Evolutionary conservation across 2,888 invertebrate species (phyloP), one percentile per base, ranked within the genome.

Genomic region (Megaustenia siamemsis): DNA sequence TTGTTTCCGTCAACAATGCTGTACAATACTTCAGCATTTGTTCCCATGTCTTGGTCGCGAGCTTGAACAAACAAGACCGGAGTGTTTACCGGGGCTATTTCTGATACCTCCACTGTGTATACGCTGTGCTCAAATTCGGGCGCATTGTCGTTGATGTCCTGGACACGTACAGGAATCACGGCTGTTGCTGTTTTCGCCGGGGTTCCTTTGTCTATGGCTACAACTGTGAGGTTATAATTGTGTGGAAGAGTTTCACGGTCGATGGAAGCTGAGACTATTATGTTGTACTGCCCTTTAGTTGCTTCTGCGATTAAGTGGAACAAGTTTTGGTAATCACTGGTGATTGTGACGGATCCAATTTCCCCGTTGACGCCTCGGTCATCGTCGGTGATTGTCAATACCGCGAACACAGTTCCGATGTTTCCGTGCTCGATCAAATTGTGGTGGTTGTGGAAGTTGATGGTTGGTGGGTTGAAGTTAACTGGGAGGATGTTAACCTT

Each of bases 301-400:
- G 85, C 87, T 73, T 89, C 88, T 12, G 88, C 77, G 82, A 98
- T 96, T 79, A 97, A 95, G 94, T 98, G 98, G 94, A 97, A 96
- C 0, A 97, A 97, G 90, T 97, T 97, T 0, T 97, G 97, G 94
- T 98, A 98, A 0, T 98, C 98, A 88, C 97, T 97, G 8, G 97
- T 96, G 84, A 98, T 97, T 73, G 86, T 84, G 10, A 93, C 90
- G 12, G 83, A 80, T 5, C 71, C 82, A 75, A 98, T 96, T 92
- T 97, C 95, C 0, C 98, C 98, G 94, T 97, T 97, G 38, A 96
- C 95, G 0, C 98, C 98, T 69, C 95, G 95, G 94, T 99, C 99
- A 82, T 96, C 95, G 93, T 98, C 98, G 10, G 95, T 95, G 1
- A 97, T 97, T 86, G 96, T 96, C 0, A 98, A 96, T 82, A 98